Conservation (phyloP, 1,140 invertebrate genomes). For the Drosophila nigrodunni region DNA sequence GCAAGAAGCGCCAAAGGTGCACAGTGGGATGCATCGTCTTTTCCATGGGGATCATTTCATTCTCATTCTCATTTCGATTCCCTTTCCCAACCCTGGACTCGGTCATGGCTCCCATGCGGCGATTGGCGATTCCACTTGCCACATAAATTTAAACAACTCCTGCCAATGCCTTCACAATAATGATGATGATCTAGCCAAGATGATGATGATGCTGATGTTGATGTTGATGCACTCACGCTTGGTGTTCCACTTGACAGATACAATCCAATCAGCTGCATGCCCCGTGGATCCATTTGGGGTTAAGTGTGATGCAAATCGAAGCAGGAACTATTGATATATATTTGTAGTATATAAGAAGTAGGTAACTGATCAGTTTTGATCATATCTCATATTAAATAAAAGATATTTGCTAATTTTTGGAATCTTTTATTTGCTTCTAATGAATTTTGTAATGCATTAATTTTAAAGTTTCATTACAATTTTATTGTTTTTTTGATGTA, state of each 20-base stretch:
- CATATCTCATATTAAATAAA: too few species aligned
- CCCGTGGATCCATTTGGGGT: slow-evolving; percentile 7
- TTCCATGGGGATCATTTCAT: slow-evolving; percentile 29
- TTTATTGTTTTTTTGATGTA: too few species aligned
- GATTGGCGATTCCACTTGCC: slow-evolving; percentile 16
- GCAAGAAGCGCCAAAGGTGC: slow-evolving; percentile 65
- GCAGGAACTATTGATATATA: not conserved
- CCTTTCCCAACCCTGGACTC: slow-evolving; percentile 6
- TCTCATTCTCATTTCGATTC: slow-evolving; percentile 7
- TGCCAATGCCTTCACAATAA: slow-evolving; percentile 10
- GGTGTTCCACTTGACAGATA: slow-evolving; percentile 37
- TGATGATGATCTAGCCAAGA: not conserved
- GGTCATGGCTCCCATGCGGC: slow-evolving; percentile 24
- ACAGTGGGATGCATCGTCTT: slow-evolving; percentile 63
- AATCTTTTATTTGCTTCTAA: too few species aligned
- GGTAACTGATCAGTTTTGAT: too few species aligned
- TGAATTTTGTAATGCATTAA: too few species aligned
- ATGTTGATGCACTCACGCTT: slow-evolving; percentile 31
- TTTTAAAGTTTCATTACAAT: too few species aligned
- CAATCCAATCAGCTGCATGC: slow-evolving; percentile 35
- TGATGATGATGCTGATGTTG: not conserved
- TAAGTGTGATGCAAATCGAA: not conserved
- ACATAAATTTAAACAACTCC: slow-evolving; percentile 32
- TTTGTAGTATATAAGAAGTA: not conserved
- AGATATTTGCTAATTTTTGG: too few species aligned